Evolutionary conservation across 2,113 vertebrate species (phyloP).

Genomic region (Siniperca chuatsi): DNA sequence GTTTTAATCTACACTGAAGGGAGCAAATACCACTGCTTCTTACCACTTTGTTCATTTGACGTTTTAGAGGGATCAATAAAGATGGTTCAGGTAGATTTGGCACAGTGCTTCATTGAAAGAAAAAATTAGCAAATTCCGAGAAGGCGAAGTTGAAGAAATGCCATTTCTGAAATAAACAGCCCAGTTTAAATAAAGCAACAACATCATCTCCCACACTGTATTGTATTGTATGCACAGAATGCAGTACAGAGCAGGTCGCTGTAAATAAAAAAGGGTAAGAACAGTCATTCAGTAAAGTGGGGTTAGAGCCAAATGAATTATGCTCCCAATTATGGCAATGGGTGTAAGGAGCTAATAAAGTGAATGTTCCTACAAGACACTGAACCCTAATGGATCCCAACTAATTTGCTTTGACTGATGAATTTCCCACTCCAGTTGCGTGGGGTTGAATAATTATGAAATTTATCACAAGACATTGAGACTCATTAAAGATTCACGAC

Average conservation of each 20-base stretch:
- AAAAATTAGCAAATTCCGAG: conserved; percentile 7
- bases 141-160: background rate
- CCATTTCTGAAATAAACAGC: conserved; percentile 15
- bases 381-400: conserved; percentile 96
- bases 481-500: conserved; percentile 90
- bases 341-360: conserved; percentile 99
- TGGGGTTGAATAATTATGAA: conserved; percentile 94
- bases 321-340: conserved; percentile 99
- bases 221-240: conserved; percentile 15
- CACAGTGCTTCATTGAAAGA: conserved; percentile 18
- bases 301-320: conserved; percentile 95
- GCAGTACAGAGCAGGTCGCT: conserved; percentile 21
- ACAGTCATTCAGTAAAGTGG: conserved; percentile 91
- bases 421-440: conserved; percentile 90
- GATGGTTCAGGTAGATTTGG: conserved; percentile 35
- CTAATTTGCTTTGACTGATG: conserved; percentile 99
- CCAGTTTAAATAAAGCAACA: conserved; percentile 1
- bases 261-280: conserved; percentile 94
- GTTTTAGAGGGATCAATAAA: conserved; percentile 62
- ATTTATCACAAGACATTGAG: conserved; percentile 92
- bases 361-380: conserved; percentile 94
- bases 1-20: conserved; percentile 89
- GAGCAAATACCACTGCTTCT: conserved; percentile 90
- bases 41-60: conserved; percentile 66
- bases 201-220: conserved; percentile 7